Base-by-base conservation (phyloP, 2,888 invertebrate genomes). In the Drosophila merina region DNA sequence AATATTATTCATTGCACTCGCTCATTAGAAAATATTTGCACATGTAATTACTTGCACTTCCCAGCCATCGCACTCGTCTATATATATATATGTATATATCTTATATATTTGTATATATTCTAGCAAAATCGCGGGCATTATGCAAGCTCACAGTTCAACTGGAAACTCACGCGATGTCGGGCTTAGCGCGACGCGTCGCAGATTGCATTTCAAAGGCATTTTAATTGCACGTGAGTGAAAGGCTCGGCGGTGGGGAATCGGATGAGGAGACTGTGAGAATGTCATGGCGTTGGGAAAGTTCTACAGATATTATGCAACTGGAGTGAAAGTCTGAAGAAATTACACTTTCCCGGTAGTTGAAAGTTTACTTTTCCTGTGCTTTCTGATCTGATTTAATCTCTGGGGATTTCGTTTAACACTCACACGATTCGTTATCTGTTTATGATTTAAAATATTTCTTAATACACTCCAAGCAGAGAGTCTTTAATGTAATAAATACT, bases 1-100 rank as follows among this genome's bases (percentile, higher is more conserved):
- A 80, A 75, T 75, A 59, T 55, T 66, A 84, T 80, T 86, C 78
- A 83, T 74, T 76, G 77, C 81, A 72, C 42, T 76, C 51, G 76
- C 86, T 86, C 80, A 84, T 82, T 86, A 86, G 73, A 77, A 76
- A 86, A 76, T 84, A 78, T 80, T 83, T 82, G 70, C 80, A 84
- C 71, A 80, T 80, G 68, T 75, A 83, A 83, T 81, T 81, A 83
- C 75, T 77, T 74, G 70, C 56, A 64, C 59, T 57, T 49, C 36
- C 33, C 47, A n/a, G 25, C 26, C 57, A 5, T 12, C n/a, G 4
- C n/a, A 5, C 30, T 33, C 40, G 38, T n/a, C 59, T 36, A 36
- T 36, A 36, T n/a, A n/a, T 7, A 12, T n/a, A 7, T 14, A 14
- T 10, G 3, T n/a, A 40, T 14, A 14, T 44, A 10, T 20, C 20